Conservation (phyloP, 2,888 invertebrate genomes). For the Sabatieria punctata region DNA sequence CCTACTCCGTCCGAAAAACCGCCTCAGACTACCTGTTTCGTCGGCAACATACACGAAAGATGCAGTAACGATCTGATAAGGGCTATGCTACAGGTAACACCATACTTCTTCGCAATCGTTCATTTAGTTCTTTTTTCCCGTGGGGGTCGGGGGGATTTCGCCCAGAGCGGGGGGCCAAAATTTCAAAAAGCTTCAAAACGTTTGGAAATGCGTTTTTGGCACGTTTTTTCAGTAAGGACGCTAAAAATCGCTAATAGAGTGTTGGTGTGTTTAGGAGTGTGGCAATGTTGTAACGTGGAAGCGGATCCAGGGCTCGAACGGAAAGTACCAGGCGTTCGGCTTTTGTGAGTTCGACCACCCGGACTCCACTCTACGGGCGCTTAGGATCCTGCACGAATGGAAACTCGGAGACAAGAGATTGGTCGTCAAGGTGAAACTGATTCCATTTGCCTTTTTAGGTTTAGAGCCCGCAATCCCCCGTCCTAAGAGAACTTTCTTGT, state of each 20-base stretch:
- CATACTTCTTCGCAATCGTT: neutral
- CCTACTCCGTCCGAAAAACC: constrained; percentile 39
- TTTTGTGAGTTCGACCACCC: constrained; percentile 94
- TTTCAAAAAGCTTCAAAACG: too few relatives aligned
- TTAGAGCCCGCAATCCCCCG: too few relatives aligned
- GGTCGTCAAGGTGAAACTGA: constrained; percentile 47
- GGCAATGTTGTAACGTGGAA: constrained; percentile 93
- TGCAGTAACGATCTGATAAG: constrained; percentile 89
- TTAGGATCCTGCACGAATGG: constrained; percentile 69
- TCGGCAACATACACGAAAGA: constrained; percentile 84
- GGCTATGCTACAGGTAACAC: constrained; percentile 51
- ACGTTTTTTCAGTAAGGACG: too few relatives aligned
- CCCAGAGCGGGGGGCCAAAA: too few relatives aligned
- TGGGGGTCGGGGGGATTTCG: too few relatives aligned
- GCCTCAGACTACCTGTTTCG: constrained; percentile 88
- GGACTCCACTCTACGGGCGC: constrained; percentile 81
- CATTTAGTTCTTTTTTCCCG: constrained; percentile 1
- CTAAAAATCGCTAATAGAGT: too few relatives aligned
- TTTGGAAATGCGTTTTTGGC: too few relatives aligned
- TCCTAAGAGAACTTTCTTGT: too few relatives aligned
- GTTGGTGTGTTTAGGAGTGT: constrained; percentile 47
- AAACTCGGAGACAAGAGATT: constrained; percentile 79
- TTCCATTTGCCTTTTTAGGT: too few relatives aligned
- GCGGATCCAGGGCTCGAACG: constrained; percentile 59
- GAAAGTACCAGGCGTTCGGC: constrained; percentile 62